Evolutionary conservation across 2,113 vertebrate species (phyloP).

Genomic region (Onychorhynchus coronatus): DNA sequence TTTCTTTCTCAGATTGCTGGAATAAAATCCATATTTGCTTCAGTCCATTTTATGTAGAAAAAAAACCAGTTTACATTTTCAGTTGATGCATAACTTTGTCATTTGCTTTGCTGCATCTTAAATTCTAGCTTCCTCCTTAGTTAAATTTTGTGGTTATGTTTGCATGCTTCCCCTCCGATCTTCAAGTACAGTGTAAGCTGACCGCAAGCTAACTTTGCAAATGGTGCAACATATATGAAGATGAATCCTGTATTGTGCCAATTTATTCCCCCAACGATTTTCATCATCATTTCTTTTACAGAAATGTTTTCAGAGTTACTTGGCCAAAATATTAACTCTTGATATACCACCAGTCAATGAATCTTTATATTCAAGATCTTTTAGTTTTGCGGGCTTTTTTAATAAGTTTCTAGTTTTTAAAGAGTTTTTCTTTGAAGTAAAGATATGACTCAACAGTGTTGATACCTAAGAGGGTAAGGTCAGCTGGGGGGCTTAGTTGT

Average conservation of each 20-base stretch:
- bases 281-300: background rate
- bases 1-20: conserved; percentile 6
- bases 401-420: background rate
- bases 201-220: background rate
- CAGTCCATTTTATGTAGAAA: background rate
- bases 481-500: background rate
- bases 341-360: background rate
- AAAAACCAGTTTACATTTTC: conserved; percentile 29
- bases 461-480: background rate
- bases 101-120: conserved; percentile 36
- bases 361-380: background rate
- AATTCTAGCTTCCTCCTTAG: background rate
- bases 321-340: background rate
- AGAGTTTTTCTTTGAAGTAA: background rate
- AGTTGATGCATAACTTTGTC: background rate
- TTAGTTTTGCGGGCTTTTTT: background rate
- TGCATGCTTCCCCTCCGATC: background rate
- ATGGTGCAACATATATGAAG: background rate
- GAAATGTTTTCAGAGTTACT: background rate
- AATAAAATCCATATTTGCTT: conserved; percentile 14
- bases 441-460: background rate
- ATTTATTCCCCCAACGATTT: background rate
- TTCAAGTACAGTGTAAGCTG: conserved; percentile 5
- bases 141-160: conserved; percentile 34
- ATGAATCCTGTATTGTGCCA: background rate